Conservation (phyloP, 2,797 vertebrate species). For the Gymnoscopelus microlampas region DNA sequence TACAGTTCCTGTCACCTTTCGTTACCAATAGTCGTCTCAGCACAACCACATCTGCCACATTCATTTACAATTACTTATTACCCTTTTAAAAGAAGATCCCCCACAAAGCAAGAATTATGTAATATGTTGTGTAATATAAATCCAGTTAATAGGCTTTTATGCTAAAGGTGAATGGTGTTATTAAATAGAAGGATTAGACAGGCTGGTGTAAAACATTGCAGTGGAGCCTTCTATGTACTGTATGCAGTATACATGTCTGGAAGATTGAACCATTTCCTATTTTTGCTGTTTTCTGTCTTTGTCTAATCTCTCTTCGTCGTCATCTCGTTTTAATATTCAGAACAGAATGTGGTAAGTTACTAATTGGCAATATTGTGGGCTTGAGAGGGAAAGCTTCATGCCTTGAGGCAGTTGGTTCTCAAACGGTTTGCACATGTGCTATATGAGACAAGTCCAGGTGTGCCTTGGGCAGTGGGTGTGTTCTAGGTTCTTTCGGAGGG, state of each 20-base stretch:
- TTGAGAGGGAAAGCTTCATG: neutral
- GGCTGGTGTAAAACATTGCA: constrained; percentile 42
- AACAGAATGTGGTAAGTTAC: neutral
- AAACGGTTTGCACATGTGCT: neutral
- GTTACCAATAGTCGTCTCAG: constrained; percentile 43
- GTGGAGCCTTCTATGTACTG: constrained; percentile 16
- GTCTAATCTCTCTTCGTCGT: constrained; percentile 10
- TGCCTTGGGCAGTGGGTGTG: too few species aligned
- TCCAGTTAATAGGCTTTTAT: constrained; percentile 61
- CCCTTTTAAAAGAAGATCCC: constrained; percentile 49
- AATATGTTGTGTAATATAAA: constrained; percentile 50
- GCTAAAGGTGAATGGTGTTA: constrained; percentile 43
- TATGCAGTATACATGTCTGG: constrained; percentile 12
- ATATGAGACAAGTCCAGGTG: neutral
- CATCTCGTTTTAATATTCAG: neutral
- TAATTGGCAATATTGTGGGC: neutral
- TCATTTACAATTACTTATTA: constrained; percentile 59
- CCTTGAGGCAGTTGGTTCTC: neutral
- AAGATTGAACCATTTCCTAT: neutral
- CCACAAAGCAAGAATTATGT: constrained; percentile 46
- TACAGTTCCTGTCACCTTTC: constrained; percentile 57
- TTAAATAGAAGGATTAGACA: constrained; percentile 61
- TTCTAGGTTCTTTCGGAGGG: too few species aligned
- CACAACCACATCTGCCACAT: constrained; percentile 38
- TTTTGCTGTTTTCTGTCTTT: neutral